Evolutionary conservation across 2,888 invertebrate genomes (phyloP), one percentile per base, ranked within the genome.

Genomic region (Melolontha melolontha): DNA sequence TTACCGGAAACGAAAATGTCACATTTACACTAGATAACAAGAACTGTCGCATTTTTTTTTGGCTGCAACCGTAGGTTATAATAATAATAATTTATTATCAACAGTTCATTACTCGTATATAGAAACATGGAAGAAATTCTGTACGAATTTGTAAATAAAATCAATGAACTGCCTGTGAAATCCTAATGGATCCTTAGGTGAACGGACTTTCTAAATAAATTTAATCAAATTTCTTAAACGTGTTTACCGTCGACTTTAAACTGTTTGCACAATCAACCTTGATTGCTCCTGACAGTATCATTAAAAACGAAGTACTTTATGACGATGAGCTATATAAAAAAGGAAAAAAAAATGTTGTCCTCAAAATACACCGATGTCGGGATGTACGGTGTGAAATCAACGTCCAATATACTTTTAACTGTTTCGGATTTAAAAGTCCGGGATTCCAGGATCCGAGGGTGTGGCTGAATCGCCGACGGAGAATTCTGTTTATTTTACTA

Each of bases 401-500:
- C 72, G 70, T 71, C 70, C 73, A 71, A 75, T 76, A 73, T 64
- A 73, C 73, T 75, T 75, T 75, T 74, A n/a, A 73, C 71, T 65
- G 67, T 70, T 50, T 54, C 68, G 64, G 68, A 66, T 71, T 74
- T 73, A 75, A 76, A 77, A 77, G 74, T 74, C 64, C 67, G 75
- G 74, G 74, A 73, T 71, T 27, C n/a, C 29, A n/a, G 12, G 27
- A 51, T 17, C 51, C 29, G 66, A 71, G 66, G 64, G 69, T 71
- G 67, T 70, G 66, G 70, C 70, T 69, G 67, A 39, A 66, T 65
- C 70, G 74, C 70, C 71, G 71, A 59, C 65, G 71, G 67, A 73
- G 73, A 73, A 69, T 74, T 70, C 71, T 70, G 74, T 74, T 75
- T 71, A 72, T 75, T 76, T 78, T 76, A 75, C 76, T 77, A 78